phyloP scores from a whole-genome alignment of 2,888 invertebrate species.

The Elmis aenea region DNA sequence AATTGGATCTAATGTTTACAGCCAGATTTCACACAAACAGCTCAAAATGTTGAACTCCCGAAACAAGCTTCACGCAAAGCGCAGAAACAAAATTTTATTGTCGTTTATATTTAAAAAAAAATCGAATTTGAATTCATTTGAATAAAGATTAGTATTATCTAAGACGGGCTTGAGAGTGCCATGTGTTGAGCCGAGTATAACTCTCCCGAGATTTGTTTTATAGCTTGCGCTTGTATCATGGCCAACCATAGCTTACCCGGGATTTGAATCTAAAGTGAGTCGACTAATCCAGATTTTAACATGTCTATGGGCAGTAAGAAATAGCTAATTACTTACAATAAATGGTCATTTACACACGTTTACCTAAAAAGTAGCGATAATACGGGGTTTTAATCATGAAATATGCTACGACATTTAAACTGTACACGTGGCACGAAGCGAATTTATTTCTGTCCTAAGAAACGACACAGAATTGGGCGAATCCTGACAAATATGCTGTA shows the following conservation, averaged over 20 bases:
- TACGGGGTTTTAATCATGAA: no score
- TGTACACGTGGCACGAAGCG: no score
- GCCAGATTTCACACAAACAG: no score
- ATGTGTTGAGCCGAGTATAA: conserved; percentile 33
- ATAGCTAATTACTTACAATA: not conserved
- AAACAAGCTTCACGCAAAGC: no score
- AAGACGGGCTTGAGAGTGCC: conserved; percentile 29
- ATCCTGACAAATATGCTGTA: conserved; percentile 12
- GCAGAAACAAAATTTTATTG: no score
- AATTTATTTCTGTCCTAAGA: no score
- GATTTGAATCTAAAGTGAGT: conserved; percentile 25
- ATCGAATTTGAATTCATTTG: conserved; percentile 16
- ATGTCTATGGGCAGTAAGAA: conserved; percentile 12
- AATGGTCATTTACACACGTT: conserved; percentile 8
- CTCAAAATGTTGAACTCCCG: no score
- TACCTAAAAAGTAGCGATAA: no score
- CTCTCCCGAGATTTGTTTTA: conserved; percentile 35
- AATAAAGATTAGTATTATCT: conserved; percentile 31
- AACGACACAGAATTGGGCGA: no score
- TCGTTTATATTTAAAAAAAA: no score
- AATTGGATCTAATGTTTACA: no score
- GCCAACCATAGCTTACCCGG: conserved; percentile 29
- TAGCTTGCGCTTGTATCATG: conserved; percentile 26
- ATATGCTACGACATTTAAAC: no score
- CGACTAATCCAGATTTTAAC: conserved; percentile 23